Evolutionary conservation across 2,888 invertebrate species (phyloP).

Genomic region (Acanthoscelides obtectus): DNA sequence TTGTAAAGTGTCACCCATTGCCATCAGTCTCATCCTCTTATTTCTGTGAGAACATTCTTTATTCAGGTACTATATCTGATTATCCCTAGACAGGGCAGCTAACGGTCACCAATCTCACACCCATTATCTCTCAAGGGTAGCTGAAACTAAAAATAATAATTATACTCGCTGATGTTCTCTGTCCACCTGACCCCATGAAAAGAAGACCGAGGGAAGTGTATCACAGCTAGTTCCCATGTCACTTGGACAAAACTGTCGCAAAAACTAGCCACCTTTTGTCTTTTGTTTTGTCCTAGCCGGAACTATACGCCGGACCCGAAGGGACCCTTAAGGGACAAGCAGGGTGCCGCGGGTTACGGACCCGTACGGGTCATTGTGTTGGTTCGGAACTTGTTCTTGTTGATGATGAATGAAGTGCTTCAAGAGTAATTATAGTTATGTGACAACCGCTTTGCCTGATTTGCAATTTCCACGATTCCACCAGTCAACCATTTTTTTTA

Average conservation of each 20-base stretch:
- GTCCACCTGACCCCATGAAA: constrained; percentile 12
- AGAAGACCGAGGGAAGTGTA: constrained; percentile 15
- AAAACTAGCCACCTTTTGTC: constrained; percentile 25
- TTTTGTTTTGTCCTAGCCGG: constrained; percentile 3
- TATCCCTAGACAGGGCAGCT: neutral
- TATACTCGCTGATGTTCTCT: constrained; percentile 1
- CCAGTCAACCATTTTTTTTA: no score
- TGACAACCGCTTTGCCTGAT: no score
- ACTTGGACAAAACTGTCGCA: constrained; percentile 20
- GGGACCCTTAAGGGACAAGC: neutral
- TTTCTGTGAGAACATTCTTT: neutral
- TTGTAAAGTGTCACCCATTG: no score
- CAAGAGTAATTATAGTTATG: neutral
- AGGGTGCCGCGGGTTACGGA: neutral
- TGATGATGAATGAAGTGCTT: neutral
- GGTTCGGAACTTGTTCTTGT: neutral
- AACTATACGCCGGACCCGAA: neutral
- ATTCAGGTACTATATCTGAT: neutral
- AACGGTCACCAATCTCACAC: neutral
- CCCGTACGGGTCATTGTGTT: neutral
- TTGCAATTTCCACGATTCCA: no score
- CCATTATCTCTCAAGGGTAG: neutral
- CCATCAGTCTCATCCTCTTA: neutral
- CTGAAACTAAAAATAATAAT: constrained; percentile 5
- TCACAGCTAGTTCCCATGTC: constrained; percentile 22